These are phyloP conservation scores for Endomychus coccineus DNA, from an alignment of 2,888 invertebrate genomes.

Conservation along the genomic window DNA sequence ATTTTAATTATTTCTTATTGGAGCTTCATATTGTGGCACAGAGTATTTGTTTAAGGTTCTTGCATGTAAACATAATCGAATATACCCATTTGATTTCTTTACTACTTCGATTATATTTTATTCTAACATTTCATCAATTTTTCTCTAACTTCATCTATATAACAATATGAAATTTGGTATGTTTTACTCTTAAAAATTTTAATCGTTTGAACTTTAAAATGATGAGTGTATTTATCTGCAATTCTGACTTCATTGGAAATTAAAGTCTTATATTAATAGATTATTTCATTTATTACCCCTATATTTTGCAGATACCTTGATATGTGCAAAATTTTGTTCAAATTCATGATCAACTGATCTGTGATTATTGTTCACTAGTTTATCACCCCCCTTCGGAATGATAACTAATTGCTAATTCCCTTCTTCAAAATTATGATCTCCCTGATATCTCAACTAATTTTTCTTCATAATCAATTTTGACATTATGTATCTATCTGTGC, in stretches of 20 bases:
- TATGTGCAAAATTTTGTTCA: background rate
- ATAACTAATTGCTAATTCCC: too few species aligned
- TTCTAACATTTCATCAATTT: constrained; percentile 4
- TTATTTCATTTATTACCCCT: background rate
- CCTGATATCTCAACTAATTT: too few species aligned
- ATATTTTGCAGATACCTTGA: background rate
- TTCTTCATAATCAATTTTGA: too few species aligned
- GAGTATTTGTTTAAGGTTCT: too few species aligned
- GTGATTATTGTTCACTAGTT: background rate
- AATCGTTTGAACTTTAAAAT: background rate
- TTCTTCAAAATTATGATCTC: too few species aligned
- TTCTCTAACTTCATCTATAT: background rate
- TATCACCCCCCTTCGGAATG: too few species aligned
- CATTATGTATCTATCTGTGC: background rate
- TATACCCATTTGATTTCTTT: too few species aligned
- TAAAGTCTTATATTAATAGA: background rate
- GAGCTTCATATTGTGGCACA: too few species aligned
- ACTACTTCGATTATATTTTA: constrained; percentile 2
- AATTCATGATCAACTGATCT: background rate
- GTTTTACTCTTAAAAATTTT: background rate
- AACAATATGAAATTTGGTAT: constrained; percentile 4
- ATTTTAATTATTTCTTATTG: too few species aligned
- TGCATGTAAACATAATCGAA: too few species aligned
- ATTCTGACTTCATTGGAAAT: background rate
- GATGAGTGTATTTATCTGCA: background rate